Evolutionary conservation across 2,113 vertebrate species (phyloP).

Genomic region (Datnioides undecimradiatus): DNA sequence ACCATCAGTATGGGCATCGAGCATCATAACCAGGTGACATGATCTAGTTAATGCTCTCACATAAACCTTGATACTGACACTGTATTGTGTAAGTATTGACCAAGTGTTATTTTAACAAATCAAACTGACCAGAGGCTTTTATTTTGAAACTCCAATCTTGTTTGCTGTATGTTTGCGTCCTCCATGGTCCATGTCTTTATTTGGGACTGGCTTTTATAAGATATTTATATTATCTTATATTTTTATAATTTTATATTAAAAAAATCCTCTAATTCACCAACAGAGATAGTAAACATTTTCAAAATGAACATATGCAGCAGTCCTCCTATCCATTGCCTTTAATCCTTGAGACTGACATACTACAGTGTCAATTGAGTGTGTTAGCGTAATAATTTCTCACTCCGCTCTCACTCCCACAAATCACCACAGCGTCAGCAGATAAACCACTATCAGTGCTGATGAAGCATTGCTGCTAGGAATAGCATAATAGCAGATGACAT

Average conservation of each 20-base stretch:
- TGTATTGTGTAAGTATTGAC: too few relatives aligned
- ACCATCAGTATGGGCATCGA: conserved; percentile 99
- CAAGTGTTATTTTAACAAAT: background rate
- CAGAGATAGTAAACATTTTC: background rate
- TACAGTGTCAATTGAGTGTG: conserved; percentile 9
- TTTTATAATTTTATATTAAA: background rate
- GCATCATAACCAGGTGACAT: conserved; percentile 94
- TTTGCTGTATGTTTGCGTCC: background rate
- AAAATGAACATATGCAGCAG: background rate
- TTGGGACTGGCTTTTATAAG: too few relatives aligned
- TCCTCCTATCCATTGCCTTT: background rate
- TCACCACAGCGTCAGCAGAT: conserved; percentile 17
- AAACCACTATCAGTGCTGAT: conserved; percentile 20
- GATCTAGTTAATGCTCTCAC: background rate
- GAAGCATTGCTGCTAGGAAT: conserved; percentile 10
- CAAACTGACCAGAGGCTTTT: background rate
- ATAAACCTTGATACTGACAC: background rate
- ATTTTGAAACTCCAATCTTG: background rate
- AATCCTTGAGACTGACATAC: conserved; percentile 7
- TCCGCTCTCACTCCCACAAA: conserved; percentile 39
- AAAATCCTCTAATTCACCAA: background rate
- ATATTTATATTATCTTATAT: background rate
- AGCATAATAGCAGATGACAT: conserved; percentile 52
- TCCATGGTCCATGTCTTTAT: background rate
- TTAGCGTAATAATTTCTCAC: background rate